Percentiles rank a stretch among this genome's conserved stretches.
Conservation (phyloP, 2,888 invertebrate species). For the Chymomyza procnemis region DNA sequence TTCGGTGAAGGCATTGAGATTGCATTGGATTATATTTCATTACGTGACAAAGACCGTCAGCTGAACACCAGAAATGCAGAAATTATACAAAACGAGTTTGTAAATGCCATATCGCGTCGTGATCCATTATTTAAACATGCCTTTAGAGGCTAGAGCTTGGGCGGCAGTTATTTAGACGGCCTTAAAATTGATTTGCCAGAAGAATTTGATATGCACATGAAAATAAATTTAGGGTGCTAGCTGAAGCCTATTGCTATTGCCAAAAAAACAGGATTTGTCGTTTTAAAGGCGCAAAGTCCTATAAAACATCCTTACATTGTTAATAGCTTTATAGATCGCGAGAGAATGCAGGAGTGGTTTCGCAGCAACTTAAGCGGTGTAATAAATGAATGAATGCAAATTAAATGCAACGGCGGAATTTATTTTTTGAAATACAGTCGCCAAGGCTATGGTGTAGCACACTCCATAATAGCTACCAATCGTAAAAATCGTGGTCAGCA, state of each 20-base stretch:
- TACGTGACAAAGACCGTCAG: slow-evolving; percentile 14
- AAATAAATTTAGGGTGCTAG: slow-evolving; percentile 31
- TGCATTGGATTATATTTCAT: slow-evolving; percentile 24
- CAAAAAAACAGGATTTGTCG: slow-evolving; percentile 24
- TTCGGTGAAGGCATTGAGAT: slow-evolving; percentile 33
- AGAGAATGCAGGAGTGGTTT: slow-evolving; percentile 59
- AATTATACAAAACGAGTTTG: slow-evolving; percentile 36
- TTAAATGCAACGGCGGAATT: slow-evolving; percentile 7
- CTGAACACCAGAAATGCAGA: slow-evolving; percentile 36
- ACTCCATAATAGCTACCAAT: slow-evolving; percentile 54
- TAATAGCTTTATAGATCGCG: slow-evolving; percentile 39
- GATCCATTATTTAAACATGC: slow-evolving; percentile 28
- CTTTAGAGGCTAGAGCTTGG: slow-evolving; percentile 37
- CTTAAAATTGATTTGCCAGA: slow-evolving; percentile 52
- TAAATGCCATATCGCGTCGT: slow-evolving; percentile 20
- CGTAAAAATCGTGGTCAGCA: slow-evolving; percentile 5
- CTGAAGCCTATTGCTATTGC: slow-evolving; percentile 7
- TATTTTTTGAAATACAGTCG: slow-evolving; percentile 37
- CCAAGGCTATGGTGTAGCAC: slow-evolving; percentile 54
- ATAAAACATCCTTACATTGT: neutral
- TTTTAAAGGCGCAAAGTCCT: slow-evolving; percentile 2
- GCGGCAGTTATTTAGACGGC: slow-evolving; percentile 55
- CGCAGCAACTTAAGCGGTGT: slow-evolving; percentile 30
- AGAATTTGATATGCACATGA: slow-evolving; percentile 64
- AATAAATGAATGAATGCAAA: slow-evolving; percentile 26